Percentiles rank a stretch among this genome's conserved stretches.
Conservation (phyloP, 2,797 vertebrate species). For the Discoglossus pictus region DNA sequence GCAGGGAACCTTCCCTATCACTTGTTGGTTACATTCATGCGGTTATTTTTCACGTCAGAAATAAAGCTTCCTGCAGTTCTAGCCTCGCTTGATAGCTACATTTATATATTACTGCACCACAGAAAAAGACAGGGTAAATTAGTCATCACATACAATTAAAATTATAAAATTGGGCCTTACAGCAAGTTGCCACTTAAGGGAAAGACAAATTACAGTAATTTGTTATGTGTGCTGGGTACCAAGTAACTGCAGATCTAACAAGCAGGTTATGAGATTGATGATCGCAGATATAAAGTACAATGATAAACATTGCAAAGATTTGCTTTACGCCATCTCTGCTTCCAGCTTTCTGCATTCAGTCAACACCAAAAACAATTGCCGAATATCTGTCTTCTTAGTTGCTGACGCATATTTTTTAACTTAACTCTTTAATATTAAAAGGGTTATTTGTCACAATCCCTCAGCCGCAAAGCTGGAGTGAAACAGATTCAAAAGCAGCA, state of each 20-base stretch:
- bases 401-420: conserved; percentile 22
- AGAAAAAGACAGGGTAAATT: conserved; percentile 51
- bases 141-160: conserved; percentile 52
- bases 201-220: conserved; percentile 50
- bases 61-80: conserved; percentile 45
- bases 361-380: conserved; percentile 32
- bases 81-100: conserved; percentile 35
- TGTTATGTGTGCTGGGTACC: conserved; percentile 48
- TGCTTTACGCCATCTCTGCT: conserved; percentile 15
- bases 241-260: conserved; percentile 44
- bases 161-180: conserved; percentile 51
- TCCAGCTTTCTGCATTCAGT: conserved; percentile 14
- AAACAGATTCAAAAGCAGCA: background rate
- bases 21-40: conserved; percentile 30
- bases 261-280: conserved; percentile 49
- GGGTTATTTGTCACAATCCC: conserved; percentile 18
- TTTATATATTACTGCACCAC: conserved; percentile 51
- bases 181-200: conserved; percentile 49
- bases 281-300: conserved; percentile 41
- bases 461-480: background rate
- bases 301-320: conserved; percentile 39
- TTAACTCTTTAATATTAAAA: conserved; percentile 9
- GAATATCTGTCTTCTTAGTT: conserved; percentile 31
- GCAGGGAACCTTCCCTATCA: conserved; percentile 8
- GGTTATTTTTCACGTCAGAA: conserved; percentile 31